Conservation (phyloP, 2,888 invertebrate species). For the Marronus borbonicus region DNA sequence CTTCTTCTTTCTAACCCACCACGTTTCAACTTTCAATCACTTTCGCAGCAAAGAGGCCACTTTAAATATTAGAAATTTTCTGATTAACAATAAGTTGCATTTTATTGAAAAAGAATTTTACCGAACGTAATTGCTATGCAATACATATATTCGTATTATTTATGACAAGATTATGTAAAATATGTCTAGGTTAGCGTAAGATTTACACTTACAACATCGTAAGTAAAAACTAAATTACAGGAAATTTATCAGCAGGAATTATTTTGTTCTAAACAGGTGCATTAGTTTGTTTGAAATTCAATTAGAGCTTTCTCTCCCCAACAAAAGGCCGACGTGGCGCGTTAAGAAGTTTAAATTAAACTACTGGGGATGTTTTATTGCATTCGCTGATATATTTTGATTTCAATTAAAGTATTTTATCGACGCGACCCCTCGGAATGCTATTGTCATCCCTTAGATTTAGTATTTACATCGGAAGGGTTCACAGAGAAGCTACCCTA, state of each 20-base stretch:
- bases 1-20: too few species aligned
- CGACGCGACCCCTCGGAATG: conserved; percentile 68
- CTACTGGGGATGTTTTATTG: conserved; percentile 62
- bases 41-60: too few species aligned
- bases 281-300: conserved; percentile 41
- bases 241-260: too few species aligned
- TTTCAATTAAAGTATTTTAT: conserved; percentile 71
- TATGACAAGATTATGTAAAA: too few species aligned
- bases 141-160: too few species aligned
- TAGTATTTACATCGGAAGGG: conserved; percentile 56
- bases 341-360: conserved; percentile 61
- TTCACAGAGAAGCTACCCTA: conserved; percentile 49
- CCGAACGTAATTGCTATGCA: too few species aligned
- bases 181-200: too few species aligned
- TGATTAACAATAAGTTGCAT: background rate
- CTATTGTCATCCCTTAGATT: conserved; percentile 64
- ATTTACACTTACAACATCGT: too few species aligned
- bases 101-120: too few species aligned
- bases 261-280: conserved; percentile 39
- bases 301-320: conserved; percentile 39
- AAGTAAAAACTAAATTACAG: too few species aligned
- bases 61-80: background rate
- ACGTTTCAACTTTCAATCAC: too few species aligned
- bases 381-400: conserved; percentile 66
- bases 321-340: conserved; percentile 46